Evolutionary conservation across 1,140 invertebrate species (phyloP).

Genomic region (Charaxes varanes): DNA sequence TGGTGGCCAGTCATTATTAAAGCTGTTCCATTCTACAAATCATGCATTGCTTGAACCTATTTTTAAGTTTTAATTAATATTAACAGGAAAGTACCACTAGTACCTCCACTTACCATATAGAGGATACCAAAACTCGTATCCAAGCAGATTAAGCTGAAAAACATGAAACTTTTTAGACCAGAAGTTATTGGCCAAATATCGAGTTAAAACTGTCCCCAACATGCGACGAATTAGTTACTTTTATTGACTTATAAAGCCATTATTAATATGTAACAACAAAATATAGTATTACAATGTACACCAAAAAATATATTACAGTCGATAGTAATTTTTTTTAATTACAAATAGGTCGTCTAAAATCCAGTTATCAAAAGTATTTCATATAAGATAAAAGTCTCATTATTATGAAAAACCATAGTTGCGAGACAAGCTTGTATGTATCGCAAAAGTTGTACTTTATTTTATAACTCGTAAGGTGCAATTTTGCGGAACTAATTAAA

Average conservation of each 20-base stretch:
- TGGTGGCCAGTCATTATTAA: too few species aligned
- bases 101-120: constrained; percentile 70
- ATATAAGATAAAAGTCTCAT: too few species aligned
- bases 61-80: constrained; percentile 20
- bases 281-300: too few species aligned
- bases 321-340: too few species aligned
- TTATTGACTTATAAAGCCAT: too few species aligned
- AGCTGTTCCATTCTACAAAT: constrained; percentile 18
- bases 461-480: constrained; percentile 5
- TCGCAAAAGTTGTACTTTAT: constrained; percentile 10
- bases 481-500: too few species aligned
- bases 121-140: constrained; percentile 66
- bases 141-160: constrained; percentile 68
- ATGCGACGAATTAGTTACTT: too few species aligned
- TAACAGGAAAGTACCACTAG: constrained; percentile 54
- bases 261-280: too few species aligned
- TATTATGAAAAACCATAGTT: too few species aligned
- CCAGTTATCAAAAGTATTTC: too few species aligned
- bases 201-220: constrained; percentile 24
- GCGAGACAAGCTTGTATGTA: constrained; percentile 5
- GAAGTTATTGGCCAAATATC: constrained; percentile 37
- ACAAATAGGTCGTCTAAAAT: too few species aligned
- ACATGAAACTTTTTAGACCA: constrained; percentile 65
- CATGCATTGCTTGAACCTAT: constrained; percentile 16
- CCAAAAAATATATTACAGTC: too few species aligned